Conservation (phyloP, 2,797 vertebrate genomes). For the Micropoecilia bifurca region DNA sequence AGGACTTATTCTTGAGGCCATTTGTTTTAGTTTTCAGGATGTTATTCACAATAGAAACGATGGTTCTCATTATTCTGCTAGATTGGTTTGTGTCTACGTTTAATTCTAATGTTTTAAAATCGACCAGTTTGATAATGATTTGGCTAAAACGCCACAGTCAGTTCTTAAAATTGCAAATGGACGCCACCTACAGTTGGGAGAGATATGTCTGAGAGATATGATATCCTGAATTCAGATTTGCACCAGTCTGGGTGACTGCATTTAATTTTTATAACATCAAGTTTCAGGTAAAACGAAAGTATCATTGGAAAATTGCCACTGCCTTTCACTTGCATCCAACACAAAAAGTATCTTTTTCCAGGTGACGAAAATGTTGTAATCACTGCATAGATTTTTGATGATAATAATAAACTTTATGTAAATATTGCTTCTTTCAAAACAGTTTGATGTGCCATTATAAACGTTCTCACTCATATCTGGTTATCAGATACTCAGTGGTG, state of each 20-base stretch:
- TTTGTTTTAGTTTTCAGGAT: background rate
- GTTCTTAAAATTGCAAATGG: background rate
- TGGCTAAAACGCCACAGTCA: background rate
- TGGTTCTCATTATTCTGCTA: background rate
- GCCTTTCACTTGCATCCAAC: no score
- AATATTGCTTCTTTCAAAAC: background rate
- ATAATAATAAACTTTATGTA: background rate
- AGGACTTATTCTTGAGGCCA: background rate
- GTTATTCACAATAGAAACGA: background rate
- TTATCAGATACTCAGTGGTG: background rate
- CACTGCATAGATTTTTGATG: background rate
- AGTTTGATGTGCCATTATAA: background rate
- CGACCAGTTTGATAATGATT: background rate
- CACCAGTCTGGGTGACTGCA: background rate
- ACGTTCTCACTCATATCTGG: background rate
- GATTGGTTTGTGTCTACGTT: background rate
- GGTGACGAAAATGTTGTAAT: background rate
- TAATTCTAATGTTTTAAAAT: background rate
- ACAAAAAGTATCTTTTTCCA: background rate
- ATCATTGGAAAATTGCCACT: background rate
- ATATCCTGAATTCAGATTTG: background rate
- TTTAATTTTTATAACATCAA: background rate
- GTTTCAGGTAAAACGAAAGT: background rate
- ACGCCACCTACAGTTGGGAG: background rate
- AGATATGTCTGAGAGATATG: background rate